Evolutionary conservation across 2,113 vertebrate genomes (phyloP).

Genomic region (Protobothrops mucrosquamatus): DNA sequence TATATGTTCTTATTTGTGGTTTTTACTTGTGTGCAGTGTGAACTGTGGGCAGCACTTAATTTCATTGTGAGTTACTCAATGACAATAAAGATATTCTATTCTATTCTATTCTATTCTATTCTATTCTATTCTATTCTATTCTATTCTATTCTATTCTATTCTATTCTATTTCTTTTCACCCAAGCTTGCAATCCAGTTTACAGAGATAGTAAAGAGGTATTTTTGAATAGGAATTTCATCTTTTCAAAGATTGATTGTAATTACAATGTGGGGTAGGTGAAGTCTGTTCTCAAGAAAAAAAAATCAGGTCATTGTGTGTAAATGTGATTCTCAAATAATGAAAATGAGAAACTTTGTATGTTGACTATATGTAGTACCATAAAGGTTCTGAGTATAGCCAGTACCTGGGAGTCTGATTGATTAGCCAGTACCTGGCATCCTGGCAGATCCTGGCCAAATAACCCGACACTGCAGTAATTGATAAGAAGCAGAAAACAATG

Average conservation of each 20-base stretch:
- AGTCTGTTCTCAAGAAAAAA: background rate
- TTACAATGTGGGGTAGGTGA: background rate
- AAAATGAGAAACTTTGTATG: background rate
- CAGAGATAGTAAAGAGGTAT: background rate
- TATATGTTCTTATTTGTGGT: too few relatives aligned
- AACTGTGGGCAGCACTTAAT: too few relatives aligned
- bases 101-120: too few relatives aligned
- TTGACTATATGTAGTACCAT: background rate
- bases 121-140: too few relatives aligned
- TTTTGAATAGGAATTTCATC: background rate
- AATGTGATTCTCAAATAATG: background rate
- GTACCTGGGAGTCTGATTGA: background rate
- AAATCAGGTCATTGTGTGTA: background rate
- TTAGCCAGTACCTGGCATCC: background rate
- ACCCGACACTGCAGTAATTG: background rate
- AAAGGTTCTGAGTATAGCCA: background rate
- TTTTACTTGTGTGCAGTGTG: too few relatives aligned
- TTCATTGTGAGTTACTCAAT: too few relatives aligned
- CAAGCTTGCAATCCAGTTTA: background rate
- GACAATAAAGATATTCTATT: too few relatives aligned
- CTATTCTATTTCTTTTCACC: background rate
- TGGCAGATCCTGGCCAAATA: background rate
- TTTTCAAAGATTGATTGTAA: background rate
- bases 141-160: too few relatives aligned
- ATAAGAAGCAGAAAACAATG: background rate